A percentile compares a stretch with the other conserved stretches of the same genome.
These are phyloP conservation scores for Lanistes nyassanus DNA, from an alignment of 1,140 invertebrate genomes.

Conservation along the genomic window DNA sequence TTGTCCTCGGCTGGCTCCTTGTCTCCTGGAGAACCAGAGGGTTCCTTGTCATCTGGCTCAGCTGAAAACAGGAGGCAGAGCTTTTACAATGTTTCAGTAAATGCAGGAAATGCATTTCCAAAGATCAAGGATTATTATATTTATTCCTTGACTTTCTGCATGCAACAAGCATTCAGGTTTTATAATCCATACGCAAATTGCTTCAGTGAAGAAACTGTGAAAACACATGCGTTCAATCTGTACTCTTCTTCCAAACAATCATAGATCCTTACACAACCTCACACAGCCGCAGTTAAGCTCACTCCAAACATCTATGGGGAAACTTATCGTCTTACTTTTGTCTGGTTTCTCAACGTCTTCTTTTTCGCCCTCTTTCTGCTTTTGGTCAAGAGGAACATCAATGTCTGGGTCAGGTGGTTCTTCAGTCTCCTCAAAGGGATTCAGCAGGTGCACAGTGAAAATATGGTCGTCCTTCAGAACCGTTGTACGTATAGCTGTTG, in stretches of 20 bases:
- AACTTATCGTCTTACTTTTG: slow-evolving; percentile 37
- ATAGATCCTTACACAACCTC: too few relatives aligned
- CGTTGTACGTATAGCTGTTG: slow-evolving; percentile 51
- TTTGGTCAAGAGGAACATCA: neutral
- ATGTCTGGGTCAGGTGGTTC: slow-evolving; percentile 34
- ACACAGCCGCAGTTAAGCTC: too few relatives aligned
- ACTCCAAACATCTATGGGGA: too few relatives aligned
- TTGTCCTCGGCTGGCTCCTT: slow-evolving; percentile 26
- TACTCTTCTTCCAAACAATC: too few relatives aligned
- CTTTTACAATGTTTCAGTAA: neutral
- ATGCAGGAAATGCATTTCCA: too few relatives aligned
- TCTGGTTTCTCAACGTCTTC: slow-evolving; percentile 59
- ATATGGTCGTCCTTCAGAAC: slow-evolving; percentile 65
- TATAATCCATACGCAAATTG: too few relatives aligned
- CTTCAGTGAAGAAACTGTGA: too few relatives aligned
- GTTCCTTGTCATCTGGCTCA: slow-evolving; percentile 15
- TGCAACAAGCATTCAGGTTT: too few relatives aligned
- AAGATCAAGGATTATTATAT: too few relatives aligned
- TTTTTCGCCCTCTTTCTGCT: slow-evolving; percentile 50
- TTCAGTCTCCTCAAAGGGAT: slow-evolving; percentile 53
- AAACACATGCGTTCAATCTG: too few relatives aligned
- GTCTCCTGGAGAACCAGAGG: slow-evolving; percentile 22
- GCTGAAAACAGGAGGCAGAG: slow-evolving; percentile 5
- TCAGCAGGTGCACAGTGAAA: slow-evolving; percentile 62
- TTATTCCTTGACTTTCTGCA: too few relatives aligned